These are phyloP conservation scores for Alligator mississippiensis DNA, from an alignment of 2,113 vertebrate species.

Conservation along the genomic window DNA sequence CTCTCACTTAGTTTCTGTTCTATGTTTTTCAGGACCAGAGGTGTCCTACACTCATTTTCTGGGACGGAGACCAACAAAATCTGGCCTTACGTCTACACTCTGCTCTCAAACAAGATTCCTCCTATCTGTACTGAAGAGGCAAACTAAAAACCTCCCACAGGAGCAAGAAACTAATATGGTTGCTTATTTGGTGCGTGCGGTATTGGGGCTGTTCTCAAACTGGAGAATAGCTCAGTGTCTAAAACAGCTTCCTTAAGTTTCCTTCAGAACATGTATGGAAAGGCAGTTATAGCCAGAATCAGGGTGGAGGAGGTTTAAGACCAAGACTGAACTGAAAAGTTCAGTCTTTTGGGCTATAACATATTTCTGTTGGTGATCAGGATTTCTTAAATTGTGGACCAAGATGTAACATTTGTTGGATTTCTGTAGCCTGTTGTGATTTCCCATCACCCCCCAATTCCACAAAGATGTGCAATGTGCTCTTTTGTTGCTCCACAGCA, in stretches of 20 bases:
- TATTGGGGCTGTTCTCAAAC: conserved; percentile 47
- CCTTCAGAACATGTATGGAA: not conserved
- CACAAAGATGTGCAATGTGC: not conserved
- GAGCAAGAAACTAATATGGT: conserved; percentile 18
- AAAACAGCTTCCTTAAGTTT: conserved; percentile 10
- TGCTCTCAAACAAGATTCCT: conserved; percentile 88
- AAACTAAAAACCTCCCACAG: conserved; percentile 55
- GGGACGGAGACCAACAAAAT: conserved; percentile 97
- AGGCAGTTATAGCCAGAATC: not conserved
- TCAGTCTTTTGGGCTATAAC: not conserved
- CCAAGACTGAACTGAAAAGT: conserved; percentile 6
- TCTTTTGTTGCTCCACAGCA: not conserved
- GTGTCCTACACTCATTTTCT: conserved; percentile 93
- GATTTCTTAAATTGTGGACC: not conserved
- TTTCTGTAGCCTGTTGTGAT: not conserved
- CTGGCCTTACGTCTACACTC: conserved; percentile 94
- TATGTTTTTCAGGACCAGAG: conserved; percentile 84
- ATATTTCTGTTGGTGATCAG: not conserved
- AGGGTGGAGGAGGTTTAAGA: not conserved
- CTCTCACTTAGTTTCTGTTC: too few relatives aligned
- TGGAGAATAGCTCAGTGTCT: not conserved
- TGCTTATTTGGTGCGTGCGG: not conserved
- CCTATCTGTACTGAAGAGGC: conserved; percentile 74
- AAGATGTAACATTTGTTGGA: not conserved
- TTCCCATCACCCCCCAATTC: not conserved